Evolutionary conservation across 2,797 vertebrate species (phyloP), one percentile per base, ranked within the genome.

Genomic region (Buphagus erythrorhynchus): DNA sequence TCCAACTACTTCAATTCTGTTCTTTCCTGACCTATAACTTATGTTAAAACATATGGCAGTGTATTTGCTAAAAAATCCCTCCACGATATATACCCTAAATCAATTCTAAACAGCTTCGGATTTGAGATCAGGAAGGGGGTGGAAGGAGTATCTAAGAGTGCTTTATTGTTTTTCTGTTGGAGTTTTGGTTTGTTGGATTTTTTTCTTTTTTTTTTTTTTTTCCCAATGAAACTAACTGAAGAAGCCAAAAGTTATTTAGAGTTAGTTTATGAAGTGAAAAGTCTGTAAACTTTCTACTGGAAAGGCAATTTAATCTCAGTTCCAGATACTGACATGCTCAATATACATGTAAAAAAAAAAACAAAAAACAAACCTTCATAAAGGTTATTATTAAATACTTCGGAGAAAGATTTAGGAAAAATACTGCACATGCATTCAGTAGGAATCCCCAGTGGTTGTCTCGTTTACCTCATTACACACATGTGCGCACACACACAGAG

Each of bases 241-340:
- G 57, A 45, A 46, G 88, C 42, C 75, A 86, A 43, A 92, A 77
- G 46, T 88, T 88, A 89, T 69, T 93, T 77, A 68, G 65, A 77
- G 46, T 62, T 88, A 58, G 68, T 66, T 95, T 93, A 96, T 91
- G 68, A 91, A 93, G 84, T 90, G 89, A 93, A 96, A 94, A 93
- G 75, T 92, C 72, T 88, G 84, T 86, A 92, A 80, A 83, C 59
- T 81, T 86, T 85, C 49, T 63, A 86, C 58, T 57, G 42, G 68
- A 90, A 85, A 80, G 29, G 42, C 49, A 89, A 88, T 88, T 92
- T 80, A 86, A 80, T 65, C 65, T 77, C 52, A 62, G 52, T 74
- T 91, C 62, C 72, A 80, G 72, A 80, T 91, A 92, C 2, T 29
- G 22, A 96, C 84, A 94, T 19, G 24, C 36, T 93, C 69, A 78